phyloP scores from a whole-genome alignment of 2,888 invertebrate genomes.

The Taenaris catops region DNA sequence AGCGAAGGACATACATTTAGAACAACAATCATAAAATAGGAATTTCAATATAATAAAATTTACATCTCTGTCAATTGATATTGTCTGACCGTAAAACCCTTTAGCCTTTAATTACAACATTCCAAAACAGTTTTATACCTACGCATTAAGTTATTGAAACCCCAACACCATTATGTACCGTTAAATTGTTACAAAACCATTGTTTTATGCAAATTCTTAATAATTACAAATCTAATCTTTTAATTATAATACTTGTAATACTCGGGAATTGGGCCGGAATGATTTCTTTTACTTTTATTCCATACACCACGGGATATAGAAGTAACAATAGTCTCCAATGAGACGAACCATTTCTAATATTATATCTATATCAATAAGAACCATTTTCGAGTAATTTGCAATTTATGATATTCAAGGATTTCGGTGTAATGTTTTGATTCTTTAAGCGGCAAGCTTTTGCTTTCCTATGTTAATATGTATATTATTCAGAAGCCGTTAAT shows the following conservation, averaged over 20 bases:
- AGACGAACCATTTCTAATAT: conserved; percentile 10
- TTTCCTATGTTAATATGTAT: conserved; percentile 35
- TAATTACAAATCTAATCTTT: conserved; percentile 36
- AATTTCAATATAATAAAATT: conserved; percentile 7
- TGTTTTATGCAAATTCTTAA: conserved; percentile 35
- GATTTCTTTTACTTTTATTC: conserved; percentile 31
- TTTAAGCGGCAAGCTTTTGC: conserved; percentile 37
- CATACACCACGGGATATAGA: conserved; percentile 18
- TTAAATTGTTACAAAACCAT: conserved; percentile 28
- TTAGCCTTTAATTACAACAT: conserved; percentile 13
- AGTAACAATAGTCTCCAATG: conserved; percentile 5
- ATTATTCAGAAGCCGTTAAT: conserved; percentile 43
- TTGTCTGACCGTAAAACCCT: conserved; percentile 5
- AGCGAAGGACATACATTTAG: conserved; percentile 1
- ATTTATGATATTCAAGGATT: conserved; percentile 11
- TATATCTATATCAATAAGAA: conserved; percentile 13
- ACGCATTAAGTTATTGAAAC: not conserved
- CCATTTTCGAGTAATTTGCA: not conserved
- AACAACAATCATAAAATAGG: conserved; percentile 3
- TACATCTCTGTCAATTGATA: conserved; percentile 2
- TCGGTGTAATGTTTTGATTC: conserved; percentile 53
- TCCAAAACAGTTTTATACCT: not conserved
- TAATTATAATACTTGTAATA: conserved; percentile 44
- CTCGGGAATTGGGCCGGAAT: conserved; percentile 47
- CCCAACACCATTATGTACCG: conserved; percentile 3